phyloP scores from a whole-genome alignment of 2,113 vertebrate species.

The Hylia prasina region DNA sequence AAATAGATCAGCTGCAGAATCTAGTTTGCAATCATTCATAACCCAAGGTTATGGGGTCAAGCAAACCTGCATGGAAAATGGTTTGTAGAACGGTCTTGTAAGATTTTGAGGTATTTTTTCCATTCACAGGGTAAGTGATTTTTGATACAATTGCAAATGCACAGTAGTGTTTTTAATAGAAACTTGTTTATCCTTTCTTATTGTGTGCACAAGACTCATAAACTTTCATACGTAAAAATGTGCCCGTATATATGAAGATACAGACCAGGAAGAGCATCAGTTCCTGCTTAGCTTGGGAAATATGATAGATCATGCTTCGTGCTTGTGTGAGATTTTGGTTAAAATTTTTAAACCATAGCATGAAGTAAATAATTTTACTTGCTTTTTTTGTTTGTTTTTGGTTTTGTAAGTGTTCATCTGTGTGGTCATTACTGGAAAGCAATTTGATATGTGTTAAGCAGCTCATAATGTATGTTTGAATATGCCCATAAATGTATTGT shows the following conservation, averaged over 20 bases:
- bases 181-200: neutral
- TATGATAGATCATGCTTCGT: neutral
- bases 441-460: neutral
- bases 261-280: neutral
- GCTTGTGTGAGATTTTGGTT: neutral
- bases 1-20: neutral
- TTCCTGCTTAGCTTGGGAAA: neutral
- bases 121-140: neutral
- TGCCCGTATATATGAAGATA: neutral
- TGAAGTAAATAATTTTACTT: neutral
- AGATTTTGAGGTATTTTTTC: neutral
- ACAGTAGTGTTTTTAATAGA: neutral
- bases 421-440: constrained; percentile 23
- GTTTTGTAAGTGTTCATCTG: neutral
- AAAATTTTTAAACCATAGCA: neutral
- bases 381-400: neutral
- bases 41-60: neutral
- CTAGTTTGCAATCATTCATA: neutral
- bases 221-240: neutral
- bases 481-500: neutral
- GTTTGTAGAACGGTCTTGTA: neutral
- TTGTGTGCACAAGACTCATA: neutral
- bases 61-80: neutral
- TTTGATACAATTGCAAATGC: neutral
- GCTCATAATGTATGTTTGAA: neutral